Evolutionary conservation across 2,888 invertebrate genomes (phyloP).

Genomic region (Malthinus flaveolus): DNA sequence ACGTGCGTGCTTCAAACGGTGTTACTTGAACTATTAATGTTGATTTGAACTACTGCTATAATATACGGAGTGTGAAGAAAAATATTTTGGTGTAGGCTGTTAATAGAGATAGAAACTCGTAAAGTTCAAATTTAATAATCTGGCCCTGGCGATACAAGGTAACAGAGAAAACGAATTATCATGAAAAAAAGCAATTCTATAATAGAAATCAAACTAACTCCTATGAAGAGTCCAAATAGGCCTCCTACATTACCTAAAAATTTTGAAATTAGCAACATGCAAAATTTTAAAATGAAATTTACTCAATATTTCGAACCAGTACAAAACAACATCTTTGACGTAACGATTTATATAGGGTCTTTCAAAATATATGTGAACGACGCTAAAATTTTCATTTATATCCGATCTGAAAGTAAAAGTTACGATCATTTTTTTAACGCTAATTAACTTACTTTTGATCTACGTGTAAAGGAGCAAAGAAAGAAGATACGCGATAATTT

Average conservation of each 20-base stretch:
- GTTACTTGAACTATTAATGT: too few species aligned
- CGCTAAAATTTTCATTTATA: constrained; percentile 6
- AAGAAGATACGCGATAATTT: background rate
- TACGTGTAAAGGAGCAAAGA: background rate
- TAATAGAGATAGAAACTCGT: too few species aligned
- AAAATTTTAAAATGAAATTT: background rate
- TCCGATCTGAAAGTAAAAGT: background rate
- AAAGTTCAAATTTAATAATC: too few species aligned
- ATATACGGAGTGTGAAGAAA: too few species aligned
- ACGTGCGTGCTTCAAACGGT: too few species aligned
- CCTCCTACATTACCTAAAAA: constrained; percentile 24
- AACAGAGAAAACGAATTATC: background rate
- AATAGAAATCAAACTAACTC: constrained; percentile 12
- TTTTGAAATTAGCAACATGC: background rate
- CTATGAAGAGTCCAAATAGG: constrained; percentile 19
- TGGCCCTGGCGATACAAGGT: background rate
- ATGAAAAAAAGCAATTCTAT: constrained; percentile 14
- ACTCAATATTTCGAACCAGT: constrained; percentile 16
- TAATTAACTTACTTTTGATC: background rate
- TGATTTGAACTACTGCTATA: too few species aligned
- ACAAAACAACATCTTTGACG: constrained; percentile 5
- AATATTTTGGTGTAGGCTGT: too few species aligned
- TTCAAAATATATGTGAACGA: constrained; percentile 10
- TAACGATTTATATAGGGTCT: background rate
- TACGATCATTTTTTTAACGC: background rate